These are phyloP conservation scores for Ormyrus rosae DNA, from an alignment of 2,888 invertebrate genomes.

Conservation along the genomic window DNA sequence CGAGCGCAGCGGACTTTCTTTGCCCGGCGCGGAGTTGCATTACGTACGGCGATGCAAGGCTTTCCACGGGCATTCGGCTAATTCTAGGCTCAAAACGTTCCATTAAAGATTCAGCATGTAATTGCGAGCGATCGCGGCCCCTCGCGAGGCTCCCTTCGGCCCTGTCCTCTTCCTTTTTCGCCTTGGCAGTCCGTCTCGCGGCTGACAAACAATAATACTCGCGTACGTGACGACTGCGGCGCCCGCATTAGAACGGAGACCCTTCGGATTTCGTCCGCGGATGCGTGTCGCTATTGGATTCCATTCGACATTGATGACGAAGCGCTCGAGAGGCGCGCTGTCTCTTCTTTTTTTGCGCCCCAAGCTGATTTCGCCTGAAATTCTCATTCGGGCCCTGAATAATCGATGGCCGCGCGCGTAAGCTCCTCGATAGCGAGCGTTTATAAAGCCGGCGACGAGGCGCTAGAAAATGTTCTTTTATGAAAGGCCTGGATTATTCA, in stretches of 20 bases:
- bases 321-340: not conserved
- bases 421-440: constrained; percentile 32
- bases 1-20: constrained; percentile 22
- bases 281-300: too few species aligned
- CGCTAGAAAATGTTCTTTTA: constrained; percentile 60
- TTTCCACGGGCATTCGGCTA: constrained; percentile 74
- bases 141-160: constrained; percentile 26
- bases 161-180: not conserved
- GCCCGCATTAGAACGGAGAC: not conserved
- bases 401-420: constrained; percentile 25
- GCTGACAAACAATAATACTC: not conserved
- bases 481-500: constrained; percentile 68
- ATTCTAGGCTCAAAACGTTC: constrained; percentile 75
- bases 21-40: constrained; percentile 64
- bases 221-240: not conserved
- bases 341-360: not conserved
- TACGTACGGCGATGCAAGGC: constrained; percentile 68
- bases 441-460: constrained; percentile 34
- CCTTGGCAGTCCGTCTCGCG: constrained; percentile 1
- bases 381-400: constrained; percentile 44
- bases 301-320: too few species aligned
- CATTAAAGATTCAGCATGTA: constrained; percentile 77
- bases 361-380: constrained; percentile 33
- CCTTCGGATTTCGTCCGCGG: not conserved
- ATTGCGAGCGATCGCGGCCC: constrained; percentile 73